A percentile compares a stretch with the other conserved stretches of the same genome.
These are phyloP conservation scores for Lasioglossum malachurum DNA, from an alignment of 2,888 invertebrate species.

Conservation along the genomic window DNA sequence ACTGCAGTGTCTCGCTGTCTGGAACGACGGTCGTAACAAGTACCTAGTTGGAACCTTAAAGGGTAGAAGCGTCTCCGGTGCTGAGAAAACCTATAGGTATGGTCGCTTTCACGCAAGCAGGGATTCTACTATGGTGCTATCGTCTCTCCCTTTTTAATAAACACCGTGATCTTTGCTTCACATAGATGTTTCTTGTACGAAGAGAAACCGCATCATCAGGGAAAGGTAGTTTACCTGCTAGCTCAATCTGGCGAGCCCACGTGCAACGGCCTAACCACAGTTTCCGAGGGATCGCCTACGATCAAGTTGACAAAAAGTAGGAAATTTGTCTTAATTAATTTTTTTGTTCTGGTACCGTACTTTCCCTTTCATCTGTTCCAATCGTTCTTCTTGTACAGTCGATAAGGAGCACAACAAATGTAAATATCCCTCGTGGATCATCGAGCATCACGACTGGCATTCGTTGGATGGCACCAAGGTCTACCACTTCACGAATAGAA, in stretches of 20 bases:
- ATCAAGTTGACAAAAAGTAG: conserved; percentile 92
- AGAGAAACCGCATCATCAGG: conserved; percentile 82
- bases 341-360: neutral
- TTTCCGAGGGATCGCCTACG: conserved; percentile 91
- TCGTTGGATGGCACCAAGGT: conserved; percentile 90
- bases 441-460: conserved; percentile 92
- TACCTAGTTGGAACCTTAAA: conserved; percentile 92
- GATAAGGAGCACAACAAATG: conserved; percentile 91
- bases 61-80: conserved; percentile 87
- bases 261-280: conserved; percentile 91
- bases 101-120: neutral
- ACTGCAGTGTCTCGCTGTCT: conserved; percentile 92
- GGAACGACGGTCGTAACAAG: conserved; percentile 93
- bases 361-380: neutral
- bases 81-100: conserved; percentile 92
- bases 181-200: conserved; percentile 92
- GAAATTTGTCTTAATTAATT: neutral
- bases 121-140: neutral
- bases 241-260: conserved; percentile 93
- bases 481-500: conserved; percentile 91
- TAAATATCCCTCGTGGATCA: conserved; percentile 92
- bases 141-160: neutral
- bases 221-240: conserved; percentile 88
- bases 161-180: neutral
- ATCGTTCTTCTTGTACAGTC: conserved; percentile 84